These are phyloP conservation scores for Pangasius krempfi DNA, from an alignment of 2,797 vertebrate genomes.

Conservation along the genomic window DNA sequence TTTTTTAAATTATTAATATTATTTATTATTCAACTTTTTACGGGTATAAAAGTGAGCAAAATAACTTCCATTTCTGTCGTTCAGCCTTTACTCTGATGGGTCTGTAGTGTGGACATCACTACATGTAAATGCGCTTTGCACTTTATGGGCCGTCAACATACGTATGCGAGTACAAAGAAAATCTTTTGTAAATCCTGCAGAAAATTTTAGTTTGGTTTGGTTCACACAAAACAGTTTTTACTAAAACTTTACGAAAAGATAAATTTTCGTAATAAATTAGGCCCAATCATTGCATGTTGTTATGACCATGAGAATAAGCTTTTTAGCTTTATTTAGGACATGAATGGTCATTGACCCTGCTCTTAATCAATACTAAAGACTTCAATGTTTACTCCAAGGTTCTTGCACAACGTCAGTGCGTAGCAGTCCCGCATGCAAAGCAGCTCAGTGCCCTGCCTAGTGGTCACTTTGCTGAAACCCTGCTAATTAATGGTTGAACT, in stretches of 20 bases:
- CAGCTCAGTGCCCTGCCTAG: too few relatives aligned
- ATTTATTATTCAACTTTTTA: background rate
- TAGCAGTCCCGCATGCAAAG: background rate
- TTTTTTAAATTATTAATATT: background rate
- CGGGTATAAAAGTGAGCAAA: background rate
- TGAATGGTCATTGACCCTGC: background rate
- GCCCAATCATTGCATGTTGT: background rate
- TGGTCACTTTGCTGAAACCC: background rate
- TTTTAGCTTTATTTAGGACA: background rate
- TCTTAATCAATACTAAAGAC: slow-evolving; percentile 1
- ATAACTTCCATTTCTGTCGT: background rate
- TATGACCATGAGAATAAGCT: background rate
- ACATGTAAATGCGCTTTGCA: background rate
- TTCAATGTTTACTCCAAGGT: slow-evolving; percentile 7
- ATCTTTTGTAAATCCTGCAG: background rate
- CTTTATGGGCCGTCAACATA: background rate
- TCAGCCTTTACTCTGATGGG: background rate
- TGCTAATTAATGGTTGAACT: background rate
- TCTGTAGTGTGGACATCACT: background rate
- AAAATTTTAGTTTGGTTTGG: background rate
- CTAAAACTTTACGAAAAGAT: background rate
- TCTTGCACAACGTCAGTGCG: background rate
- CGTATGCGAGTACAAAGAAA: background rate
- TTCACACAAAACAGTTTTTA: background rate
- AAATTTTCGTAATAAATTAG: background rate